phyloP scores from a whole-genome alignment of 2,113 vertebrate genomes.

The Dendropsophus ebraccatus region DNA sequence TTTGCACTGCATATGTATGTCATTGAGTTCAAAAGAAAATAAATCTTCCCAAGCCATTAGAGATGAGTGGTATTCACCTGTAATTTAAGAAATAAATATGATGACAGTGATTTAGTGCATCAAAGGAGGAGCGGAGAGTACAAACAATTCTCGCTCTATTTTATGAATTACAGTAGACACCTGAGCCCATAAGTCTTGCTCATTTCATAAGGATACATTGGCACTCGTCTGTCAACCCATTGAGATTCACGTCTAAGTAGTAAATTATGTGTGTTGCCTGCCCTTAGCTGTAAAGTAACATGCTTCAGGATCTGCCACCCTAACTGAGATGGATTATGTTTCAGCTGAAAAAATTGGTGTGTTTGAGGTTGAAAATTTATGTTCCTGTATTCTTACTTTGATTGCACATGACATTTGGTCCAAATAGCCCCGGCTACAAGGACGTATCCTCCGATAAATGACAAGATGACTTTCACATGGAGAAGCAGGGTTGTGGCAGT shows the following conservation, averaged over 20 bases:
- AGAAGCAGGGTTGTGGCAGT: neutral
- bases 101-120: neutral
- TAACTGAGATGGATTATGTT: slow-evolving; percentile 42
- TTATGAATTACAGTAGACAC: slow-evolving; percentile 21
- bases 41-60: neutral
- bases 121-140: neutral
- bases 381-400: slow-evolving; percentile 33
- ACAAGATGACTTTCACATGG: neutral
- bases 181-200: neutral
- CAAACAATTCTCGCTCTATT: neutral
- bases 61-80: neutral
- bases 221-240: neutral
- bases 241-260: slow-evolving; percentile 30
- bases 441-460: slow-evolving; percentile 17
- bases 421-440: slow-evolving; percentile 8
- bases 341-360: slow-evolving; percentile 36
- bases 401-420: slow-evolving; percentile 40
- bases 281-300: slow-evolving; percentile 42
- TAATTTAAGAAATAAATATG: slow-evolving; percentile 18
- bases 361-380: slow-evolving; percentile 33
- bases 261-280: slow-evolving; percentile 44
- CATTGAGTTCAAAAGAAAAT: neutral
- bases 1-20: neutral
- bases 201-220: slow-evolving; percentile 6
- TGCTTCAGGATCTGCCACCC: slow-evolving; percentile 34